phyloP scores from a whole-genome alignment of 2,113 vertebrate genomes.

The Pygoscelis adeliae region DNA sequence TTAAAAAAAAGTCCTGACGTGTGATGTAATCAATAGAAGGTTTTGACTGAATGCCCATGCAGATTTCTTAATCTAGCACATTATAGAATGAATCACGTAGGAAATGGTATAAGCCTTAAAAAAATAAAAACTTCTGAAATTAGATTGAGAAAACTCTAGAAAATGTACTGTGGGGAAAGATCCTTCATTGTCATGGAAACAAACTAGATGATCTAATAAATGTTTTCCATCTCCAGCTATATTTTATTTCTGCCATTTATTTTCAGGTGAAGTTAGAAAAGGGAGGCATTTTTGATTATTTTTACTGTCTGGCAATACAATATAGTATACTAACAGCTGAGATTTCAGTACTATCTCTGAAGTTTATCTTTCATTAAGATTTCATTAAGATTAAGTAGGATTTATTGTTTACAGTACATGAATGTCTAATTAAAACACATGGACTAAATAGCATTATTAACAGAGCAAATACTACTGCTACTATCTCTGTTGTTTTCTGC shows the following conservation, averaged over 20 bases:
- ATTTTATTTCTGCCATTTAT: neutral
- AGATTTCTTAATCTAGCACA: neutral
- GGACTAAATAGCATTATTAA: neutral
- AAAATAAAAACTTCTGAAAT: neutral
- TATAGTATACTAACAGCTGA: neutral
- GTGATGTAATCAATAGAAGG: neutral
- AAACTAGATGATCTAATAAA: conserved; percentile 23
- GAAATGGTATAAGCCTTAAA: neutral
- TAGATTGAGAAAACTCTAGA: conserved; percentile 16
- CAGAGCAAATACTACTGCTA: neutral
- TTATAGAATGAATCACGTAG: neutral
- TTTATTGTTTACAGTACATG: neutral
- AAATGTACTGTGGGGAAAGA: neutral
- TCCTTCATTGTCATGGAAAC: conserved; percentile 60
- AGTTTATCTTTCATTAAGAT: neutral
- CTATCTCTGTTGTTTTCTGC: neutral
- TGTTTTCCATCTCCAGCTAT: neutral
- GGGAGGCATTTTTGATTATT: neutral
- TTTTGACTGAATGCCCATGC: neutral
- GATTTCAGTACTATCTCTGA: neutral
- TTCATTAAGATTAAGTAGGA: neutral
- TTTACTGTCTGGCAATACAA: neutral
- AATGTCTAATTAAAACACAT: neutral
- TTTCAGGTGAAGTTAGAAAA: conserved; percentile 23
- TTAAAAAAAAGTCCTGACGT: neutral